phyloP scores from a whole-genome alignment of 2,113 vertebrate genomes.

The Catharus minimus region DNA sequence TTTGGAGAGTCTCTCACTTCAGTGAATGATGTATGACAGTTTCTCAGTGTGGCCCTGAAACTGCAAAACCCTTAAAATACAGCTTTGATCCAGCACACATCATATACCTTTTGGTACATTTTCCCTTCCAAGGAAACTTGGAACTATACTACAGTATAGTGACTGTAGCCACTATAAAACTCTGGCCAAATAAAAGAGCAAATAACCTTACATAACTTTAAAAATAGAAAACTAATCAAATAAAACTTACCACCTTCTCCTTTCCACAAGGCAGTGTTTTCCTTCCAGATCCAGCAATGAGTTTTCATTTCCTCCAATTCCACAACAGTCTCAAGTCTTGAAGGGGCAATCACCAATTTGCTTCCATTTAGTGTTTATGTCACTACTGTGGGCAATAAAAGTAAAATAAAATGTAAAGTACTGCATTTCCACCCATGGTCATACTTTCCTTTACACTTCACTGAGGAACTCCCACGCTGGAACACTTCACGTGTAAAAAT shows the following conservation, averaged over 20 bases:
- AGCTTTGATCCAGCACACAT: neutral
- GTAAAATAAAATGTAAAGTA: neutral
- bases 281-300: neutral
- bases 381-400: neutral
- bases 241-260: neutral
- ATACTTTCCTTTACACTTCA: neutral
- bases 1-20: neutral
- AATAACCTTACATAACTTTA: neutral
- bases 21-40: neutral
- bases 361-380: neutral
- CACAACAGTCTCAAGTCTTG: neutral
- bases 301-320: neutral
- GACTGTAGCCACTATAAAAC: neutral
- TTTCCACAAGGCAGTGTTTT: neutral
- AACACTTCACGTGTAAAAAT: neutral
- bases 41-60: neutral
- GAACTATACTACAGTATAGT: neutral
- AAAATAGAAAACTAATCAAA: neutral
- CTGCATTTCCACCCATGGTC: neutral
- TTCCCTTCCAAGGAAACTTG: neutral
- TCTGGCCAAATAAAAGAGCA: neutral
- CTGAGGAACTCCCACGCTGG: neutral
- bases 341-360: neutral
- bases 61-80: neutral
- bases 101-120: neutral